Percentiles rank a stretch among this genome's conserved stretches.
Evolutionary conservation across 1,140 invertebrate species (phyloP).

Genomic region (Drosophila murphyi): DNA sequence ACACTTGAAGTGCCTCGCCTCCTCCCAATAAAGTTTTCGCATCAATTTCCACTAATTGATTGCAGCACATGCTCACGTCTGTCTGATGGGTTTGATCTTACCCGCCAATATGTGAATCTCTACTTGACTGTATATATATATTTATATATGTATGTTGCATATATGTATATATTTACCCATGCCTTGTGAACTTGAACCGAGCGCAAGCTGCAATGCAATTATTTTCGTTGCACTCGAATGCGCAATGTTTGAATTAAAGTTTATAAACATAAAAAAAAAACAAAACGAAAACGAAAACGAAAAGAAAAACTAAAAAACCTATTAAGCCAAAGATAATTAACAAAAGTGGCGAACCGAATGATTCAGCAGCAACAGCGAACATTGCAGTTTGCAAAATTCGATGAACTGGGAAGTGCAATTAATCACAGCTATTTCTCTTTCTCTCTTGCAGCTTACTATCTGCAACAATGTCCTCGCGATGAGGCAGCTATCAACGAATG

Average conservation of each 20-base stretch:
- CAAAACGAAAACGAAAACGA: conserved; percentile 25
- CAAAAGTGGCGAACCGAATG: conserved; percentile 18
- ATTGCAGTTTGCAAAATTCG: conserved; percentile 12
- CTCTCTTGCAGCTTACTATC: conserved; percentile 86
- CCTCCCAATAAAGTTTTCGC: conserved; percentile 19
- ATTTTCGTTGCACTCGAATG: conserved; percentile 50
- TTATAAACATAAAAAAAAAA: conserved; percentile 9
- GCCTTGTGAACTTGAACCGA: conserved; percentile 61
- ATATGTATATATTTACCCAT: background rate
- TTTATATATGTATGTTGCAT: too few species aligned
- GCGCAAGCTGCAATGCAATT: conserved; percentile 26
- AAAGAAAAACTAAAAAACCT: conserved; percentile 8
- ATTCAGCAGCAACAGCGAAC: background rate
- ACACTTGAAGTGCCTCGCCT: background rate
- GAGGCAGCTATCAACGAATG: conserved; percentile 90
- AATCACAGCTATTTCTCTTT: background rate
- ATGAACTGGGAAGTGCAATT: conserved; percentile 37
- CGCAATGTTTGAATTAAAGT: conserved; percentile 43
- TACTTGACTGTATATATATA: conserved; percentile 7
- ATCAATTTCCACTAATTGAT: conserved; percentile 6
- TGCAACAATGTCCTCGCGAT: conserved; percentile 88
- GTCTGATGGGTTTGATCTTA: conserved; percentile 8
- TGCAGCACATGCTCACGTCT: conserved; percentile 24
- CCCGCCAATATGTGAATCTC: conserved; percentile 40
- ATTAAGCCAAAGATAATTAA: conserved; percentile 15